These are phyloP conservation scores for Apantesis nais DNA, from an alignment of 2,888 invertebrate species.

Conservation along the genomic window DNA sequence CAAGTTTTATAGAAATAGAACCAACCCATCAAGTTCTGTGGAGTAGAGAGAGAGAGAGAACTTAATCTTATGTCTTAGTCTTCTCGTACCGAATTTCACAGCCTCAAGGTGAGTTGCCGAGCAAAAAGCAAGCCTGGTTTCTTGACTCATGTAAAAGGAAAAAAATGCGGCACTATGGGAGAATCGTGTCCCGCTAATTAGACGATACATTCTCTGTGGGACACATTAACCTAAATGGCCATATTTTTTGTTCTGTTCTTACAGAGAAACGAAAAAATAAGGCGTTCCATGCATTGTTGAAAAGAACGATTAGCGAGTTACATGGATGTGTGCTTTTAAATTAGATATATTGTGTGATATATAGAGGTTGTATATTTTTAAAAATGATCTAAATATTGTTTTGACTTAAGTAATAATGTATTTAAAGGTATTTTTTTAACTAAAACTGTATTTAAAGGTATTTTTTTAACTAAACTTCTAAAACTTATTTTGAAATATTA, in stretches of 20 bases:
- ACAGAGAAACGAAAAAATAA: conserved; percentile 49
- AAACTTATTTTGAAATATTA: too few species aligned
- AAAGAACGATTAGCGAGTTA: conserved; percentile 31
- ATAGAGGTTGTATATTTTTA: conserved; percentile 1
- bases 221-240: conserved; percentile 68
- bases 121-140: conserved; percentile 22
- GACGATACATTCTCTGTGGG: conserved; percentile 65
- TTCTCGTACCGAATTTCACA: background rate
- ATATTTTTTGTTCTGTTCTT: conserved; percentile 54
- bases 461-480: too few species aligned
- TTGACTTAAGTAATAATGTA: too few species aligned
- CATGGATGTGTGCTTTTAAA: background rate
- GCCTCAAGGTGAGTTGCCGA: background rate
- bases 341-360: too few species aligned
- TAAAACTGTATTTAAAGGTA: too few species aligned
- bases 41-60: background rate
- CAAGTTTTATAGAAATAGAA: background rate
- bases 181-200: conserved; percentile 66
- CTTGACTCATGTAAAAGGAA: conserved; percentile 24
- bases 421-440: too few species aligned
- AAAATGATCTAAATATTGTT: background rate
- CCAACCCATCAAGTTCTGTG: background rate
- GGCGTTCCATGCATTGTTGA: conserved; percentile 15
- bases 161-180: conserved; percentile 32
- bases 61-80: background rate